Evolutionary conservation across 2,113 vertebrate species (phyloP).

Genomic region (Chionomys nivalis): DNA sequence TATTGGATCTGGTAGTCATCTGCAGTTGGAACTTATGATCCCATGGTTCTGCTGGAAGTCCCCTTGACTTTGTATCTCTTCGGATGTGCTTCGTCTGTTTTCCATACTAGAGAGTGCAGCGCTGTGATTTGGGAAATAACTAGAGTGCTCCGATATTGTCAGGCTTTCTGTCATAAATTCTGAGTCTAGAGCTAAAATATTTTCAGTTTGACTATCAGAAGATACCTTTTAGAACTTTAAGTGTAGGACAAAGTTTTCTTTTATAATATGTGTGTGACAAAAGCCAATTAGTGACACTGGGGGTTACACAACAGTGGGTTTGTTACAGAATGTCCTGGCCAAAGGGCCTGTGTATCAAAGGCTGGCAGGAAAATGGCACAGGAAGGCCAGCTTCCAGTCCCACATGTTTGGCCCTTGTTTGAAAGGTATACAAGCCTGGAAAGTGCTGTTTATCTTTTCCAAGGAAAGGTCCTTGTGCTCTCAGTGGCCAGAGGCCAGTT

Average conservation of each 20-base stretch:
- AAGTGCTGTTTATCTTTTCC: conserved; percentile 87
- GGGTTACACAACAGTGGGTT: conserved; percentile 85
- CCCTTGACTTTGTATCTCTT: conserved; percentile 41
- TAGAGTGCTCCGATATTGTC: neutral
- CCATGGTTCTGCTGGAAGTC: neutral
- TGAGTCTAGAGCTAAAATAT: neutral
- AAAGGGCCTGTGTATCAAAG: conserved; percentile 66
- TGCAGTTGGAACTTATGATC: neutral
- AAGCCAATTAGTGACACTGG: conserved; percentile 89
- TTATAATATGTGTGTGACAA: conserved; percentile 89
- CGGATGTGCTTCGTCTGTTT: neutral
- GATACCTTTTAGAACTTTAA: conserved; percentile 89
- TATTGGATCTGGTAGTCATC: neutral
- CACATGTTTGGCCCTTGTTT: conserved; percentile 83
- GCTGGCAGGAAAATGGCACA: conserved; percentile 75
- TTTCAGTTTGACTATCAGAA: conserved; percentile 64
- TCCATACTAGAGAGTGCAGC: neutral
- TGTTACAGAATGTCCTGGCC: conserved; percentile 81
- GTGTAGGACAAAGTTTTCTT: conserved; percentile 86
- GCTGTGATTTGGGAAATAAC: neutral
- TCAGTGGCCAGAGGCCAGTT: conserved; percentile 80
- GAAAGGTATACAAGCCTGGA: conserved; percentile 85
- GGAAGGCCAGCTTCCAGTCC: conserved; percentile 87
- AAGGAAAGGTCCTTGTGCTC: conserved; percentile 79
- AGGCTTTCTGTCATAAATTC: neutral